Conservation (phyloP, 1,140 invertebrate genomes). For the Prorops nasuta region DNA sequence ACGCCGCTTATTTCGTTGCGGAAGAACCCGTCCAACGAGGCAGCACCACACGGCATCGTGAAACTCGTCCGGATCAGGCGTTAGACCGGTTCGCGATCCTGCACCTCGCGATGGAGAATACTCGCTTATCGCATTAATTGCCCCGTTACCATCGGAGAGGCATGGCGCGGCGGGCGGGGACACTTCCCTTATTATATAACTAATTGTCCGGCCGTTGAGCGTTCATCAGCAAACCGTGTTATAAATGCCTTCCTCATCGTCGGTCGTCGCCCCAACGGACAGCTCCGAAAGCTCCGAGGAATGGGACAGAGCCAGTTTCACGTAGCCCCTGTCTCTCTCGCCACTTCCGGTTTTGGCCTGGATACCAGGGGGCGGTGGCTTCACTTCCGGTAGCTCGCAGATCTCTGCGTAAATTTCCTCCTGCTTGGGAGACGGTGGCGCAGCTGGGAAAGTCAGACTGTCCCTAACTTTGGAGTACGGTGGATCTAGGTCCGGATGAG, state of each 20-base stretch:
- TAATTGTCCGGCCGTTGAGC: no score
- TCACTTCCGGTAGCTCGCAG: slow-evolving; percentile 39
- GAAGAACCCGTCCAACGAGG: slow-evolving; percentile 13
- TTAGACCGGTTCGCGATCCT: slow-evolving; percentile 1
- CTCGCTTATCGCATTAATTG: no score
- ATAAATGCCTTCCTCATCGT: slow-evolving; percentile 49
- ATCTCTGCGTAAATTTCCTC: slow-evolving; percentile 53
- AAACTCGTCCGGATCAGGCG: no score
- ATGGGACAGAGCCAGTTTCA: slow-evolving; percentile 38
- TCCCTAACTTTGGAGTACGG: slow-evolving; percentile 53
- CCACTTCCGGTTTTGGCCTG: slow-evolving; percentile 11
- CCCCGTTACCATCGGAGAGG: no score
- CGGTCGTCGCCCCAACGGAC: slow-evolving; percentile 25
- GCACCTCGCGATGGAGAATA: no score
- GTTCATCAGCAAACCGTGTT: slow-evolving; percentile 47
- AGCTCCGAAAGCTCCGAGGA: slow-evolving; percentile 33
- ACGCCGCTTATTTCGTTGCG: slow-evolving; percentile 21
- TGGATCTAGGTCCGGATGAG: slow-evolving; percentile 40
- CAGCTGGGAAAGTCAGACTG: slow-evolving; percentile 42
- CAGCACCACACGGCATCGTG: no score
- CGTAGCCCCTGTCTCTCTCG: slow-evolving; percentile 43
- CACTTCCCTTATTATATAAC: no score
- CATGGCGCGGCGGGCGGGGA: no score
- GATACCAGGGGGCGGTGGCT: slow-evolving; percentile 22
- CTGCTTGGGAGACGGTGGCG: slow-evolving; percentile 34